Conservation (phyloP, 2,888 invertebrate genomes). For the Brachypalpus laphriformis region DNA sequence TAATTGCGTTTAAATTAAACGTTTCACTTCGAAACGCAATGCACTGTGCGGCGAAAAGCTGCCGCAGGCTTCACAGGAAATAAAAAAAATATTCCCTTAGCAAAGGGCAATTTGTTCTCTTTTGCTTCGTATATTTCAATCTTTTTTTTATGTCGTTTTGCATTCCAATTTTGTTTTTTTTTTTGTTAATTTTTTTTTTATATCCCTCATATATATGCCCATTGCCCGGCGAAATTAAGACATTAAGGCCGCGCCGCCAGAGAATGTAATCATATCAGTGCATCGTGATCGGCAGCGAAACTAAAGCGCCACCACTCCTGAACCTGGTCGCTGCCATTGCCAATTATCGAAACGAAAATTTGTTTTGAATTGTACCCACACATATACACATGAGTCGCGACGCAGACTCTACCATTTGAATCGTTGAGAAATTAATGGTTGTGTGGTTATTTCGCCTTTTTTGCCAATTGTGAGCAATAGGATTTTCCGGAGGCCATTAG, state of each 20-base stretch:
- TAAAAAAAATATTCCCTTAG: slow-evolving; percentile 13
- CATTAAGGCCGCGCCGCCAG: slow-evolving; percentile 69
- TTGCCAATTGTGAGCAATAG: slow-evolving; percentile 40
- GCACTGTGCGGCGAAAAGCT: slow-evolving; percentile 51
- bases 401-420: slow-evolving; percentile 46
- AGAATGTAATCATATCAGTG: slow-evolving; percentile 72
- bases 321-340: slow-evolving; percentile 41
- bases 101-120: slow-evolving; percentile 65
- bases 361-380: slow-evolving; percentile 63
- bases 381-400: slow-evolving; percentile 10
- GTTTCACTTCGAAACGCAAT: slow-evolving; percentile 70
- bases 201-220: slow-evolving; percentile 3
- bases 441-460: slow-evolving; percentile 22
- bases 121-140: slow-evolving; percentile 44
- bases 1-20: slow-evolving; percentile 74
- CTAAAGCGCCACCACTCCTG: slow-evolving; percentile 70
- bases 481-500: slow-evolving; percentile 65
- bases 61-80: slow-evolving; percentile 68
- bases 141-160: slow-evolving; percentile 66
- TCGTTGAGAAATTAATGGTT: slow-evolving; percentile 51
- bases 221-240: slow-evolving; percentile 69
- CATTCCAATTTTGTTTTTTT: slow-evolving; percentile 62
- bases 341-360: slow-evolving; percentile 69
- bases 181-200: slow-evolving; percentile 20
- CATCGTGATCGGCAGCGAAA: slow-evolving; percentile 74